These are phyloP conservation scores for Pelmatolapia mariae DNA, from an alignment of 2,113 vertebrate species.

Conservation along the genomic window DNA sequence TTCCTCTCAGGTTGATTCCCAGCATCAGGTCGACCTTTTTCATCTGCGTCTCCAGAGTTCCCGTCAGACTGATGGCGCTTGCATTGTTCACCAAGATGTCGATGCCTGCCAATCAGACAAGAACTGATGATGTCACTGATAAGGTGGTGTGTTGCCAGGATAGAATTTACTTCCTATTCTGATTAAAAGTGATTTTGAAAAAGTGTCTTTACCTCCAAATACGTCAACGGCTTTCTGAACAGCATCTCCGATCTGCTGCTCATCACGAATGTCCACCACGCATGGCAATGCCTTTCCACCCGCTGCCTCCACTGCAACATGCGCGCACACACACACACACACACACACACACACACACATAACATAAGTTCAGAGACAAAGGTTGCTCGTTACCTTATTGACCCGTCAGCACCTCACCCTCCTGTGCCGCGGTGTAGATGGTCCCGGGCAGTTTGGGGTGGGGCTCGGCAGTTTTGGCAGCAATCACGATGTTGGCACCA, in stretches of 20 bases:
- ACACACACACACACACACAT: background rate
- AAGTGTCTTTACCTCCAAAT: slow-evolving; percentile 83
- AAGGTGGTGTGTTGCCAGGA: background rate
- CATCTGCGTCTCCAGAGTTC: slow-evolving; percentile 86
- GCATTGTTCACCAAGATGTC: slow-evolving; percentile 98
- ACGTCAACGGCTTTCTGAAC: slow-evolving; percentile 83
- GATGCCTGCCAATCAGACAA: slow-evolving; percentile 47
- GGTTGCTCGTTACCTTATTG: background rate
- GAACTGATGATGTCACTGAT: background rate
- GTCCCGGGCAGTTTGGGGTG: slow-evolving; percentile 91
- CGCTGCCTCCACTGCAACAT: slow-evolving; percentile 80
- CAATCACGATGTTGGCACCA: slow-evolving; percentile 92
- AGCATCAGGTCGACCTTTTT: slow-evolving; percentile 97
- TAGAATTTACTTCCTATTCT: background rate
- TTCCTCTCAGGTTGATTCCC: slow-evolving; percentile 91
- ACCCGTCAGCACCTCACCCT: slow-evolving; percentile 75
- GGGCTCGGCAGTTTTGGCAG: slow-evolving; percentile 85
- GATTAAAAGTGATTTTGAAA: background rate
- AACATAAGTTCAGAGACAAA: background rate
- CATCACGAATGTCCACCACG: slow-evolving; percentile 89
- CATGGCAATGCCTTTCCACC: slow-evolving; percentile 91
- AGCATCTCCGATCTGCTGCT: slow-evolving; percentile 81
- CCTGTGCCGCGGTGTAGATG: slow-evolving; percentile 89
- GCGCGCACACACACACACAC: background rate
- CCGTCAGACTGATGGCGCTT: slow-evolving; percentile 92